These are phyloP conservation scores for Morone chrysops DNA, from an alignment of 2,113 vertebrate species.

Conservation along the genomic window DNA sequence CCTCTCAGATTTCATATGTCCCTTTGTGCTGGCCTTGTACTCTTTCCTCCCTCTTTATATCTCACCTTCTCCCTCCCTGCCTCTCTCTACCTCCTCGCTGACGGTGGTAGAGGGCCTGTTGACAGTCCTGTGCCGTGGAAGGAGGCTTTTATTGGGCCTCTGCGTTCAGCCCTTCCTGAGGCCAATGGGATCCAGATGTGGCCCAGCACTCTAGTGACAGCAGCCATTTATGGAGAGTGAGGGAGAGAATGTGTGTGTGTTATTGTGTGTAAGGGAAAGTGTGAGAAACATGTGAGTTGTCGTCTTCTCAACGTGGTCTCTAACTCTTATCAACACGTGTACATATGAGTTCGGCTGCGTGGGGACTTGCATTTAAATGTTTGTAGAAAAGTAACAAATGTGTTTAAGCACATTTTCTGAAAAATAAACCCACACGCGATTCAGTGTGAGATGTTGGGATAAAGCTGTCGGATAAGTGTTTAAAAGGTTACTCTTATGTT, in stretches of 20 bases:
- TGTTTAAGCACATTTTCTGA: neutral
- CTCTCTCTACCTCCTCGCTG: neutral
- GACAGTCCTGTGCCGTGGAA: constrained; percentile 58
- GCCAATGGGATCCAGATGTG: constrained; percentile 79
- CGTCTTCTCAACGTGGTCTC: constrained; percentile 7
- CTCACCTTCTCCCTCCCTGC: neutral
- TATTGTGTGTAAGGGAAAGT: constrained; percentile 6
- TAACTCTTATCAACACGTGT: constrained; percentile 18
- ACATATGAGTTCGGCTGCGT: constrained; percentile 24
- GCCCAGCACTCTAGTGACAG: constrained; percentile 54
- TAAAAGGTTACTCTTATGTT: neutral
- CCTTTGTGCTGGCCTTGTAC: neutral
- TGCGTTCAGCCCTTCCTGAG: constrained; percentile 68
- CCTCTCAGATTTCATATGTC: neutral
- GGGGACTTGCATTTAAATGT: constrained; percentile 2
- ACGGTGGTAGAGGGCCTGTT: constrained; percentile 36
- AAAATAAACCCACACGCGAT: neutral
- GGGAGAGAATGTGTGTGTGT: constrained; percentile 8
- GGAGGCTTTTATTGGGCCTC: constrained; percentile 69
- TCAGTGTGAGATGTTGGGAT: neutral
- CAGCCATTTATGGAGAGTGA: constrained; percentile 61
- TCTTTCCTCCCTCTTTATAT: neutral
- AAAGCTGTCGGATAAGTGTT: neutral
- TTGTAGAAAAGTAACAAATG: neutral
- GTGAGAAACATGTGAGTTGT: constrained; percentile 39